Base-by-base conservation (phyloP, 2,113 vertebrate genomes). In the Platycercus adscitus region DNA sequence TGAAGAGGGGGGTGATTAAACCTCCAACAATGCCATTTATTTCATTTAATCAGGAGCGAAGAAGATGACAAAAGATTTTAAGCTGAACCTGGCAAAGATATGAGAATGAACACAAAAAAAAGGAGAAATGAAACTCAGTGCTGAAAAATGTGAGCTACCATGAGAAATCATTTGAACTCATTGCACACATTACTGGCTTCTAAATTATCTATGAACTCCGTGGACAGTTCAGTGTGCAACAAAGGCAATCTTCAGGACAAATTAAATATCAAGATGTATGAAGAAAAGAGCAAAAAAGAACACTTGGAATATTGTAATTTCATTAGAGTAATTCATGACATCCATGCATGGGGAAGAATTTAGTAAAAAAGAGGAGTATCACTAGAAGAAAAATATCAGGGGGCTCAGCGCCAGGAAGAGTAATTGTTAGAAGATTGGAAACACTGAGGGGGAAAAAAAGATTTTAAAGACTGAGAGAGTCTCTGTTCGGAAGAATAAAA, bases 171-270 rank as follows among this genome's bases (percentile, higher is more conserved):
- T 61, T 31, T 88, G 39, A 90, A 75, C 29, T 70, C 14, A 4
- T 7, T 10, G 13, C 37, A 69, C 58, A 50, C n/a, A 19, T 86
- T 91, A 80, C n/a, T 73, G 53, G n/a, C 47, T 95, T 75, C 47
- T 92, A 88, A 95, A 96, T 91, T 79, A 88, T 47, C 91, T 68
- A n/a, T 41, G n/a, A 92, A 66, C 35, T 86, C 55, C 46, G 37
- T 7, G 55, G 85, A 75, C 80, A 88, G 50, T 64, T 83, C 47
- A 55, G 37, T 68, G 52, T 79, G 56, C 39, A 58, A 66, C 52
- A 95, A 81, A 78, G 23, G 26, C 52, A 94, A n/a, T 90, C 33
- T 78, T 64, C n/a, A 49, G 64, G 73, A 81, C 15, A 90, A 93
- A 94, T 88, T 65, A 91, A 86, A 43, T 86, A 84, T 72, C 39